Conservation (phyloP, 2,113 vertebrate genomes). For the Hyaena hyaena region DNA sequence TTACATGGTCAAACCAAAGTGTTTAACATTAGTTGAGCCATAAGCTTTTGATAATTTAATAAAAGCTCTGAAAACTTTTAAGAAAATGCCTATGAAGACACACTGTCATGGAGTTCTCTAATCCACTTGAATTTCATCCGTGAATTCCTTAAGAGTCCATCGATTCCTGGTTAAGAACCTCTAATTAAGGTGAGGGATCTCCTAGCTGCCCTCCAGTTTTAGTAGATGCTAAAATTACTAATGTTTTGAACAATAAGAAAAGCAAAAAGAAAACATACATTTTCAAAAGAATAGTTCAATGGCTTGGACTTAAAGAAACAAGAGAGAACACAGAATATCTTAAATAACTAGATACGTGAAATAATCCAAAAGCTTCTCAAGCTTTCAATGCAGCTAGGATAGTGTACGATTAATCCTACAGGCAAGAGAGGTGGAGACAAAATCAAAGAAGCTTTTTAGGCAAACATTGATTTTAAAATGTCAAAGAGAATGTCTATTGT, state of each 20-base stretch:
- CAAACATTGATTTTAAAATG: slow-evolving; percentile 54
- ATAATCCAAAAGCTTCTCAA: background rate
- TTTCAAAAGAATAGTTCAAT: background rate
- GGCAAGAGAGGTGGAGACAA: background rate
- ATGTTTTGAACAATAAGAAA: background rate
- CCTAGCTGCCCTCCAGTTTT: background rate
- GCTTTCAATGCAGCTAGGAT: background rate
- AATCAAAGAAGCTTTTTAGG: slow-evolving; percentile 32
- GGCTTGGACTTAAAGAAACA: background rate
- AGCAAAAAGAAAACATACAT: background rate
- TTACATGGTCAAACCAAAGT: background rate
- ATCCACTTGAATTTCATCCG: background rate
- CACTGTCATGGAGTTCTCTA: background rate
- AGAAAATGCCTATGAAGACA: background rate
- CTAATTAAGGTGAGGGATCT: background rate
- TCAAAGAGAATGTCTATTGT: slow-evolving; percentile 34
- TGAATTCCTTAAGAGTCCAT: background rate
- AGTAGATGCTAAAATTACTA: background rate
- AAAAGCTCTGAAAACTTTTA: background rate
- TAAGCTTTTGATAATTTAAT: background rate
- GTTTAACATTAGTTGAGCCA: background rate
- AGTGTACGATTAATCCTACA: background rate
- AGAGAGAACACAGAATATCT: background rate
- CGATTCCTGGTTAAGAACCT: background rate
- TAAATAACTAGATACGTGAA: background rate